These are phyloP conservation scores for Girardinichthys multiradiatus DNA, from an alignment of 2,113 vertebrate species.

Conservation along the genomic window DNA sequence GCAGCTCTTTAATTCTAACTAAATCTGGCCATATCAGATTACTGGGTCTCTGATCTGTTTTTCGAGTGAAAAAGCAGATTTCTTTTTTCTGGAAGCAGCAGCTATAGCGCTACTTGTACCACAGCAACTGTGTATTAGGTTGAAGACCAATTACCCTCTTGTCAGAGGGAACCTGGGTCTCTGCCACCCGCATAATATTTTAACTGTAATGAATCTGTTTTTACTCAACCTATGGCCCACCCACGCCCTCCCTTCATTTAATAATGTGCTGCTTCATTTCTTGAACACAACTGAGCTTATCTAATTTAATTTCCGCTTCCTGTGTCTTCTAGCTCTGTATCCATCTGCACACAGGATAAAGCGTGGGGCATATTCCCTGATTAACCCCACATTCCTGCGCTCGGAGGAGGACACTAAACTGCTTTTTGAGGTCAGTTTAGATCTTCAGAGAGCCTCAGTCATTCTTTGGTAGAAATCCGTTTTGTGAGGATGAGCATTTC, in stretches of 20 bases:
- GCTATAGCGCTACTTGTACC: background rate
- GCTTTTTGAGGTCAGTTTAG: slow-evolving; percentile 87
- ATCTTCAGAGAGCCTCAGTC: background rate
- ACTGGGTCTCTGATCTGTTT: slow-evolving; percentile 2
- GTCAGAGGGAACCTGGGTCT: slow-evolving; percentile 29
- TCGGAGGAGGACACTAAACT: slow-evolving; percentile 87
- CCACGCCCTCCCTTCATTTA: background rate
- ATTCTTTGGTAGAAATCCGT: background rate
- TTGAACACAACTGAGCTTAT: background rate
- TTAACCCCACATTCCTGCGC: slow-evolving; percentile 87
- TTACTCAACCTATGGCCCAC: slow-evolving; percentile 45
- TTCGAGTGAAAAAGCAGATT: background rate
- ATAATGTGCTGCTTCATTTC: slow-evolving; percentile 18
- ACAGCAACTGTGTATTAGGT: slow-evolving; percentile 29
- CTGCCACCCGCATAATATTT: slow-evolving; percentile 48
- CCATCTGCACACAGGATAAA: slow-evolving; percentile 86
- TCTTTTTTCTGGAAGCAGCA: slow-evolving; percentile 19
- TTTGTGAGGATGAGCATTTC: slow-evolving; percentile 7
- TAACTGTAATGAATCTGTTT: slow-evolving; percentile 58
- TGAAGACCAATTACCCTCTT: slow-evolving; percentile 42
- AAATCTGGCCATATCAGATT: slow-evolving; percentile 14
- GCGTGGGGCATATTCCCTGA: slow-evolving; percentile 76
- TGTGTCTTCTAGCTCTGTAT: slow-evolving; percentile 81
- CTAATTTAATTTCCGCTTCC: slow-evolving; percentile 52
- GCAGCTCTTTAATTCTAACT: slow-evolving; percentile 22